Evolutionary conservation across 1,140 invertebrate genomes (phyloP).

Genomic region (Macrosteles quadrilineatus): DNA sequence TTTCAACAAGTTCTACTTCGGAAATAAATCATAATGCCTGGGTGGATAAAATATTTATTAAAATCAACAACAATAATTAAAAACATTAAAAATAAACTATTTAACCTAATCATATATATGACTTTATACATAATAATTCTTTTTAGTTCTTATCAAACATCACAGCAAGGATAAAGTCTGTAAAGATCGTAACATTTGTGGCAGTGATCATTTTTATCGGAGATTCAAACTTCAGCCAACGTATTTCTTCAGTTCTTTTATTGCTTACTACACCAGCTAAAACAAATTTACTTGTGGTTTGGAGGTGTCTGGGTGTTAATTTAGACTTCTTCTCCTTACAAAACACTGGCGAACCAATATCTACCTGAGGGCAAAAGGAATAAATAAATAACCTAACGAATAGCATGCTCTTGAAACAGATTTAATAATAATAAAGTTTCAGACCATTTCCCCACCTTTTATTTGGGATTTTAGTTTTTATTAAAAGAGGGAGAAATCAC

Average conservation of each 20-base stretch:
- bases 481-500: neutral
- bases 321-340: neutral
- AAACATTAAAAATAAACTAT: neutral
- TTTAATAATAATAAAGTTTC: neutral
- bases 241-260: neutral
- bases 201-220: neutral
- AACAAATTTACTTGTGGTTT: neutral
- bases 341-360: neutral
- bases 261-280: neutral
- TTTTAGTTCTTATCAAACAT: neutral
- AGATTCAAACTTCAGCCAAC: neutral
- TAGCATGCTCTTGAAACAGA: neutral
- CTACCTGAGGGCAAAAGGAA: neutral
- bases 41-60: neutral
- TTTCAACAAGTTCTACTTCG: too few species aligned
- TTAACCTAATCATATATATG: neutral
- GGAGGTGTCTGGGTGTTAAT: neutral
- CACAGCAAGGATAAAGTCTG: neutral
- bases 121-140: neutral
- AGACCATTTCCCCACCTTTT: neutral
- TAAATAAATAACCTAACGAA: neutral
- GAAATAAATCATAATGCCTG: neutral
- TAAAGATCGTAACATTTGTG: neutral
- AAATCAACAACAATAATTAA: neutral
- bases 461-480: neutral